Evolutionary conservation across 1,140 invertebrate genomes (phyloP).

Genomic region (Drosophila pandora): DNA sequence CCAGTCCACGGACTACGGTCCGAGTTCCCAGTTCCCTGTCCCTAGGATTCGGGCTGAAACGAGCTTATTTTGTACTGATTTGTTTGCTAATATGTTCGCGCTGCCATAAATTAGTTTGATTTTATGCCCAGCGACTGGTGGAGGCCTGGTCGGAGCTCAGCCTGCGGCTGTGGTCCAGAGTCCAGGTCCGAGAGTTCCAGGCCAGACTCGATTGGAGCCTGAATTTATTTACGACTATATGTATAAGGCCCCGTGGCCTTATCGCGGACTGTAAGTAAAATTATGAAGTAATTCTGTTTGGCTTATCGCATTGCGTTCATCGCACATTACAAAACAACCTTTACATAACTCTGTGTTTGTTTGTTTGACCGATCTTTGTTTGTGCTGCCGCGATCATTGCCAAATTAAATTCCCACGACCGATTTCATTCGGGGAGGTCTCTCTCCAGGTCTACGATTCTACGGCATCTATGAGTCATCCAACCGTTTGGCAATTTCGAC

Average conservation of each 20-base stretch:
- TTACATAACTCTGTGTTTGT: slow-evolving; percentile 74
- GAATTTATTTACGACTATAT: slow-evolving; percentile 49
- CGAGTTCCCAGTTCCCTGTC: slow-evolving; percentile 10
- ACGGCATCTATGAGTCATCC: slow-evolving; percentile 29
- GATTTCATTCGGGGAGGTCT: slow-evolving; percentile 33
- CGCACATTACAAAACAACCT: slow-evolving; percentile 80
- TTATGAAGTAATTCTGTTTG: slow-evolving; percentile 75
- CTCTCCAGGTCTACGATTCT: slow-evolving; percentile 26
- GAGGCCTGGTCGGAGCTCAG: slow-evolving; percentile 37
- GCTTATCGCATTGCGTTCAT: slow-evolving; percentile 80
- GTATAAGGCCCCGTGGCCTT: slow-evolving; percentile 42
- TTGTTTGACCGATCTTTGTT: slow-evolving; percentile 58
- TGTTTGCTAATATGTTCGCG: slow-evolving; percentile 81
- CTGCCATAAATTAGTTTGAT: slow-evolving; percentile 82
- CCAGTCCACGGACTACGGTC: slow-evolving; percentile 5
- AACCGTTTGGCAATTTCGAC: slow-evolving; percentile 24
- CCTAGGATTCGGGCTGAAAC: slow-evolving; percentile 22
- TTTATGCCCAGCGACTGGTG: slow-evolving; percentile 59
- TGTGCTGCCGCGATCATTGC: slow-evolving; percentile 57
- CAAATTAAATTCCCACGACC: slow-evolving; percentile 74
- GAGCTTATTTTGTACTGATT: slow-evolving; percentile 81
- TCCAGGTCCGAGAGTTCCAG: neutral
- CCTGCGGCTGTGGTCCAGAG: slow-evolving; percentile 25
- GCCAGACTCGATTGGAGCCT: slow-evolving; percentile 20
- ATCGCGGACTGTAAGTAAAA: slow-evolving; percentile 69